Percentiles rank a stretch among this genome's conserved stretches.
phyloP scores from a whole-genome alignment of 2,888 invertebrate species.

The Seira musarum region DNA sequence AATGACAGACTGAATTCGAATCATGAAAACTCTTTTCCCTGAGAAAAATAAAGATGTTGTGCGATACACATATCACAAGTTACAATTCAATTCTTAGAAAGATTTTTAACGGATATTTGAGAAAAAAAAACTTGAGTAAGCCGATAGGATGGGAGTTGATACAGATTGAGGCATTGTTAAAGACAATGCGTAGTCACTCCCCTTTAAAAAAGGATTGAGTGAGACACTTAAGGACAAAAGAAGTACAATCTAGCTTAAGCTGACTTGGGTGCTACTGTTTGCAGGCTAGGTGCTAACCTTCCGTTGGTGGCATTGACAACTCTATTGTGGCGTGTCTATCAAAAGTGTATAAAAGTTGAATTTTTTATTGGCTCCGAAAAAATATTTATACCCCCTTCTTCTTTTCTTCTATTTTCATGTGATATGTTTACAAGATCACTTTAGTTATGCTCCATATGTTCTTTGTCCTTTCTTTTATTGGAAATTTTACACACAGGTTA shows the following conservation, averaged over 20 bases:
- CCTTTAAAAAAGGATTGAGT: constrained; percentile 47
- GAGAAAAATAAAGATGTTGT: constrained; percentile 22
- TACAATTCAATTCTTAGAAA: background rate
- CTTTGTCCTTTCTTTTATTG: constrained; percentile 18
- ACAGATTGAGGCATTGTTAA: background rate
- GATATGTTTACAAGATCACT: constrained; percentile 51
- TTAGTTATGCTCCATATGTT: constrained; percentile 33
- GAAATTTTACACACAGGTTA: constrained; percentile 36
- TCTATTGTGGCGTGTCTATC: constrained; percentile 35
- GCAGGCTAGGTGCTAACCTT: constrained; percentile 43
- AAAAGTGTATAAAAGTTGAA: constrained; percentile 24
- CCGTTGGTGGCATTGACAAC: constrained; percentile 18
- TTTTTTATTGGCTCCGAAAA: constrained; percentile 20
- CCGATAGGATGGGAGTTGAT: constrained; percentile 22
- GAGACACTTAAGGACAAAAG: constrained; percentile 55
- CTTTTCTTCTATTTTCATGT: constrained; percentile 27
- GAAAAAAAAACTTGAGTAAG: too few species aligned
- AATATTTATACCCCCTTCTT: constrained; percentile 30
- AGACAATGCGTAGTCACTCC: too few species aligned
- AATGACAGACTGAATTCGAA: constrained; percentile 35
- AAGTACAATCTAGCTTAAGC: constrained; percentile 16
- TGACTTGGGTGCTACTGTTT: constrained; percentile 32
- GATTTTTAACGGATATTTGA: background rate
- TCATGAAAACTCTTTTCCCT: background rate
- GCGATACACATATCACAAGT: too few species aligned